These are phyloP conservation scores for Tenodera sinensis DNA, from an alignment of 2,888 invertebrate species.

Conservation along the genomic window DNA sequence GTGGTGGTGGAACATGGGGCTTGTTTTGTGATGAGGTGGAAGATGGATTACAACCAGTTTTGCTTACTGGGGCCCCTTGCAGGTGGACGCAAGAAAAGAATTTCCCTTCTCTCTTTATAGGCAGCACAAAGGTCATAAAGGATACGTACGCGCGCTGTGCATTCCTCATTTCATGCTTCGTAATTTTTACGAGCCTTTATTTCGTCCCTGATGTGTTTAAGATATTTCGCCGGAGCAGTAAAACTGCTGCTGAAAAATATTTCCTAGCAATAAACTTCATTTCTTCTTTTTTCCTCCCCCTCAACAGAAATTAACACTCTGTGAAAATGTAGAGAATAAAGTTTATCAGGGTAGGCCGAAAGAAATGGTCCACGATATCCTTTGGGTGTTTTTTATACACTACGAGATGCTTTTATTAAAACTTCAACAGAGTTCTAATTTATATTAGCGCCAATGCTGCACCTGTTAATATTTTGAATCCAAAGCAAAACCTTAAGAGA, in stretches of 20 bases:
- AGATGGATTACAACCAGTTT: not conserved
- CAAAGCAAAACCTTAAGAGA: no score
- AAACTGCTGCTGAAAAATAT: not conserved
- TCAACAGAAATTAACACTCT: not conserved
- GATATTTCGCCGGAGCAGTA: not conserved
- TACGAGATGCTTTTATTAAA: not conserved
- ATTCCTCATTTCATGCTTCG: not conserved
- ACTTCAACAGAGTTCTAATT: not conserved
- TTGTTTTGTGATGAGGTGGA: not conserved
- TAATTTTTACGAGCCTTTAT: not conserved
- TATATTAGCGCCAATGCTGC: no score
- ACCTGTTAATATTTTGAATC: no score
- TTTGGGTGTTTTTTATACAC: not conserved
- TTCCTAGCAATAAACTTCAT: not conserved
- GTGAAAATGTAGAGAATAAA: not conserved
- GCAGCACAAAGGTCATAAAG: not conserved
- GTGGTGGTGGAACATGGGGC: not conserved
- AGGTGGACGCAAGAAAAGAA: not conserved
- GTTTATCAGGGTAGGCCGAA: not conserved
- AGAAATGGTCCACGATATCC: not conserved
- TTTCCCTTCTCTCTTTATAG: not conserved
- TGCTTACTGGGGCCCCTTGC: not conserved
- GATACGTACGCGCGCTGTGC: not conserved
- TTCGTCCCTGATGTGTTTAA: not conserved
- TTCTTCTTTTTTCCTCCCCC: not conserved